These are phyloP conservation scores for Hycleus phaleratus DNA, from an alignment of 1,140 invertebrate genomes.

Conservation along the genomic window DNA sequence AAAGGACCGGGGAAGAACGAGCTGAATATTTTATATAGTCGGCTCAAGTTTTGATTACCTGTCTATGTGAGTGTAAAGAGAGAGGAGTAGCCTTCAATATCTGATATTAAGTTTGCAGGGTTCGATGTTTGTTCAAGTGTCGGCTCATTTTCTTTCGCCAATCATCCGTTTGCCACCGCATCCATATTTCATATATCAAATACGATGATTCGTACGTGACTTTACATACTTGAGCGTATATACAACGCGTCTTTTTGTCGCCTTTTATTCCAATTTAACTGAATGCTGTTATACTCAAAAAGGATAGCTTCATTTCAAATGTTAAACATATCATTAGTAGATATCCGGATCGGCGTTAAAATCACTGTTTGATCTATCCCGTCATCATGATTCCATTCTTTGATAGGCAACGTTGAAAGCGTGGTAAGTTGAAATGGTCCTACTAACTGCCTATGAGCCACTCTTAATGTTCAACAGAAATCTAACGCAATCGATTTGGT, in stretches of 20 bases:
- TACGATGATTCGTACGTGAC: slow-evolving; percentile 7
- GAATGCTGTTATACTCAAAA: too few relatives aligned
- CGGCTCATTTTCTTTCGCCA: slow-evolving; percentile 4
- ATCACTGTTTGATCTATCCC: too few relatives aligned
- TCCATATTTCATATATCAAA: slow-evolving; percentile 12
- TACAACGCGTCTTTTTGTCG: background rate
- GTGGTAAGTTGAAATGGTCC: too few relatives aligned
- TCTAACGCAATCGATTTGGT: too few relatives aligned
- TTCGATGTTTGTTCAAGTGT: slow-evolving; percentile 7
- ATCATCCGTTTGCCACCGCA: background rate
- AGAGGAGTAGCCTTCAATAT: slow-evolving; percentile 10
- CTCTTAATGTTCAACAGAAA: too few relatives aligned
- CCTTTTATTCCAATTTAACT: background rate
- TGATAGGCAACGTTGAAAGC: too few relatives aligned
- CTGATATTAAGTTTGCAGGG: slow-evolving; percentile 14
- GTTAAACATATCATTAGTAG: too few relatives aligned
- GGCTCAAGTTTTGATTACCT: slow-evolving; percentile 30
- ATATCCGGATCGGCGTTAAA: too few relatives aligned
- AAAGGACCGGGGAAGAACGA: slow-evolving; percentile 18
- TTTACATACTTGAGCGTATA: background rate
- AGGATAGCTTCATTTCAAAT: too few relatives aligned
- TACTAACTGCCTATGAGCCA: too few relatives aligned
- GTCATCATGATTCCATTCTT: too few relatives aligned
- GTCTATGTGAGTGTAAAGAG: slow-evolving; percentile 4
- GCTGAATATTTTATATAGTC: slow-evolving; percentile 28